Base-by-base conservation (phyloP, 2,888 invertebrate genomes). In the Agrotis segetum region DNA sequence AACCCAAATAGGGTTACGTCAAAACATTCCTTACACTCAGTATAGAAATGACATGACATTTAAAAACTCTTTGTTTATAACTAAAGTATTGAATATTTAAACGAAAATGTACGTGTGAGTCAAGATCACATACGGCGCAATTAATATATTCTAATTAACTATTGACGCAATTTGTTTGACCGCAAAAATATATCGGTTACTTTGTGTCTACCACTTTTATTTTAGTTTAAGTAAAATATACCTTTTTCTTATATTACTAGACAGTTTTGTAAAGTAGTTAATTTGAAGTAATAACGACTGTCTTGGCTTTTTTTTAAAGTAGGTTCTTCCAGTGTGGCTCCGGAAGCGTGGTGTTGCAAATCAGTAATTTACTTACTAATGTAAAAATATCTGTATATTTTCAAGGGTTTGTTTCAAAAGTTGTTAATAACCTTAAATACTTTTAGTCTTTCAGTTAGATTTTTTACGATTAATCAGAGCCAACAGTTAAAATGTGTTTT, bases 111-210 rank as follows among this genome's bases (percentile, higher is more conserved):
- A 7, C 24, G 6, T 49, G 17, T 77, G 56, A 66, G 34, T 76
- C 77, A 77, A 58, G 34, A 59, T 58, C 65, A 77, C 49, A 66
- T 49, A 56, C 52, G 29, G 14, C 60, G 52, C 14, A 65, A 49
- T 62, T 24, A 58, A 77, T 71, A 58, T 49, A 71, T 71, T 24
- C 62, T 69, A 69, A 76, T 69, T 62, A 50, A 16, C 24, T 58
- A 68, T 62, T 75, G 74, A 75, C 74, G 74, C 58, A 76, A 49
- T 59, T 50, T 17, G 47, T 53, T 34, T 34, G 53, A 75, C 76
- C 63, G 62, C 76, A 75, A 55, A 69, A 67, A 59, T 49, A 49
- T 58, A 7, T 56, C 29, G 24, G n/a, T 49, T 53, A 75, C n/a
- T 53, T 9, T 21, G 1, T 44, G 46, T 24, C 2, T 47, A 61